These are phyloP conservation scores for Thalassophryne amazonica DNA, from an alignment of 2,797 vertebrate genomes.

Conservation along the genomic window DNA sequence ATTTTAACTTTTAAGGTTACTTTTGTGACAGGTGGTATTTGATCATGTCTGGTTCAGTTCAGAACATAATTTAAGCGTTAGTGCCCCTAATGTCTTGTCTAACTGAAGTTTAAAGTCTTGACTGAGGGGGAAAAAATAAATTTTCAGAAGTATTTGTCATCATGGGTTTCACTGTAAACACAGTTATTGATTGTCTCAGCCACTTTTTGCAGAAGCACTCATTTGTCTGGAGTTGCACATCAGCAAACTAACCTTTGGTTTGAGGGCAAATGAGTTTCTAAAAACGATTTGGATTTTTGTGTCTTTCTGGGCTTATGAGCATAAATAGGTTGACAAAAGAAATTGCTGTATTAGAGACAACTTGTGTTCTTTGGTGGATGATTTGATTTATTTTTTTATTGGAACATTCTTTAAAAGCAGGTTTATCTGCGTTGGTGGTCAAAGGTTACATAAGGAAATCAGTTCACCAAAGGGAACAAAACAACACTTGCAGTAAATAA, in stretches of 20 bases:
- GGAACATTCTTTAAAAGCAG: too few species aligned
- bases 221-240: constrained; percentile 41
- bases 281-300: constrained; percentile 14
- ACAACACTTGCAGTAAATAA: too few species aligned
- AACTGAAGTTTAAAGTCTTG: not conserved
- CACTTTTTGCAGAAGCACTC: constrained; percentile 14
- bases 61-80: constrained; percentile 5
- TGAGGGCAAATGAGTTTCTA: constrained; percentile 27
- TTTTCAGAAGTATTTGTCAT: constrained; percentile 6
- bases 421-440: too few species aligned
- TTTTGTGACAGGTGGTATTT: constrained; percentile 12
- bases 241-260: constrained; percentile 39
- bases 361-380: too few species aligned
- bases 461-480: too few species aligned
- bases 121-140: not conserved
- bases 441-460: too few species aligned
- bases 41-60: constrained; percentile 9
- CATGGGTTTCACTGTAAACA: constrained; percentile 27
- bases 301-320: not conserved
- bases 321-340: not conserved
- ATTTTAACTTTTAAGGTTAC: constrained; percentile 26
- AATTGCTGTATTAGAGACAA: too few species aligned
- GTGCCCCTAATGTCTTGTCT: not conserved
- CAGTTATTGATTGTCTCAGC: constrained; percentile 11
- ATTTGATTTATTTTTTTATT: too few species aligned